A percentile compares a stretch with the other conserved stretches of the same genome.
phyloP scores from a whole-genome alignment of 2,797 vertebrate species.

The Gambelia wislizenii region DNA sequence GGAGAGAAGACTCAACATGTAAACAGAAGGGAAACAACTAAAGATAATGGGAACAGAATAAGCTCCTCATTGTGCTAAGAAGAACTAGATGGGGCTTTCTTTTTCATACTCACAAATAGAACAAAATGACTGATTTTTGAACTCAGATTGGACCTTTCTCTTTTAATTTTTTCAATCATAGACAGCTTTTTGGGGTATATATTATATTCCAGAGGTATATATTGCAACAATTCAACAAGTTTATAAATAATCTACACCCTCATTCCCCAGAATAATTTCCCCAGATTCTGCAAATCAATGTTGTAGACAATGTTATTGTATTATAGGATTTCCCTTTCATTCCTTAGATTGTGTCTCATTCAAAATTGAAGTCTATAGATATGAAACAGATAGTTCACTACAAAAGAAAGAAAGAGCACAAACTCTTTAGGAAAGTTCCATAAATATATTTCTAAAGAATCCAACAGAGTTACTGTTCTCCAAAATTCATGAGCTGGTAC shows the following conservation, averaged over 20 bases:
- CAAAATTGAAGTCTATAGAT: slow-evolving; percentile 40
- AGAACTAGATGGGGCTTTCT: neutral
- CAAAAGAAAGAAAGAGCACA: neutral
- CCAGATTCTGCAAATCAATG: neutral
- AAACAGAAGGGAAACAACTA: neutral
- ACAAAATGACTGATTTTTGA: neutral
- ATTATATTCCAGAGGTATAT: neutral
- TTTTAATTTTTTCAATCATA: neutral
- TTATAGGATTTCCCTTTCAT: slow-evolving; percentile 2
- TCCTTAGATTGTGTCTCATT: slow-evolving; percentile 38
- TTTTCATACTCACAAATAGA: neutral
- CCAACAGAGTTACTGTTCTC: slow-evolving; percentile 3
- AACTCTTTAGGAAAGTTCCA: slow-evolving; percentile 28
- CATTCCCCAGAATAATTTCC: neutral
- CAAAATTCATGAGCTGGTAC: slow-evolving; percentile 26
- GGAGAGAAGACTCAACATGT: neutral
- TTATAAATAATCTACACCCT: neutral
- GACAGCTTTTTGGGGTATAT: neutral
- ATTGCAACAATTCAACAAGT: neutral
- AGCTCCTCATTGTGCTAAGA: neutral
- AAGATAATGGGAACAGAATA: neutral
- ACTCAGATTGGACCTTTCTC: neutral
- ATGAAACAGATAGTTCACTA: slow-evolving; percentile 30
- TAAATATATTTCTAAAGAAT: slow-evolving; percentile 46
- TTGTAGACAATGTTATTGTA: neutral